Conservation (phyloP, 2,113 vertebrate genomes). For the Cyanoderma ruficeps region DNA sequence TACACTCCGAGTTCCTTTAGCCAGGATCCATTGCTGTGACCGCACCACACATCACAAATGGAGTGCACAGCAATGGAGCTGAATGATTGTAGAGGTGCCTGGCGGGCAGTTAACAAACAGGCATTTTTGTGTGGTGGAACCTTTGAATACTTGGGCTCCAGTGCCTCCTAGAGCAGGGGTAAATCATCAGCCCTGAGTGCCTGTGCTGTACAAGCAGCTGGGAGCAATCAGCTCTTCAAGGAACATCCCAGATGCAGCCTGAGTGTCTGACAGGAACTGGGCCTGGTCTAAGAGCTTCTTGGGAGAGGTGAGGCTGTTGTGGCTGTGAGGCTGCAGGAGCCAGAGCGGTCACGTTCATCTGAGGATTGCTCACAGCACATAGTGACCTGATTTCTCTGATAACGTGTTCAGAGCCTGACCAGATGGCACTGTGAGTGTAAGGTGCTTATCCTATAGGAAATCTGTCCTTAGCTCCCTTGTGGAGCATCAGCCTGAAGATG, state of each 20-base stretch:
- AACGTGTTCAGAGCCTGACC: background rate
- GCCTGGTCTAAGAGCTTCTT: background rate
- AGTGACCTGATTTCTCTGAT: conserved; percentile 39
- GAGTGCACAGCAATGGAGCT: background rate
- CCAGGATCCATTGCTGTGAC: background rate
- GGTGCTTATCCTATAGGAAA: conserved; percentile 51
- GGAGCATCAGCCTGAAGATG: background rate
- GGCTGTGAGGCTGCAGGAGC: background rate
- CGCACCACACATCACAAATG: background rate
- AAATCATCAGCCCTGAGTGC: background rate
- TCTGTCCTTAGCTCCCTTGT: background rate
- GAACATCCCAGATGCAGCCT: background rate
- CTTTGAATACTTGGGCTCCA: background rate
- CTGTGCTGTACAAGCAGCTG: background rate
- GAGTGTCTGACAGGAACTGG: background rate
- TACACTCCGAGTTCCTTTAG: background rate
- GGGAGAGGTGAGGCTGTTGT: background rate
- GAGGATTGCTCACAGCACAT: background rate
- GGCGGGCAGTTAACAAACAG: background rate
- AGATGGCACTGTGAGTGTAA: conserved; percentile 21
- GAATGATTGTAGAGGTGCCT: background rate
- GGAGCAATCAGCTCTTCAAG: background rate
- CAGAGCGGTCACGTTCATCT: background rate
- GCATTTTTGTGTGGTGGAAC: background rate
- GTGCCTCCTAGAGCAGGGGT: background rate